Percentiles rank a stretch among this genome's conserved stretches.
Conservation (phyloP, 1,140 invertebrate genomes). For the Laupala kohalensis region DNA sequence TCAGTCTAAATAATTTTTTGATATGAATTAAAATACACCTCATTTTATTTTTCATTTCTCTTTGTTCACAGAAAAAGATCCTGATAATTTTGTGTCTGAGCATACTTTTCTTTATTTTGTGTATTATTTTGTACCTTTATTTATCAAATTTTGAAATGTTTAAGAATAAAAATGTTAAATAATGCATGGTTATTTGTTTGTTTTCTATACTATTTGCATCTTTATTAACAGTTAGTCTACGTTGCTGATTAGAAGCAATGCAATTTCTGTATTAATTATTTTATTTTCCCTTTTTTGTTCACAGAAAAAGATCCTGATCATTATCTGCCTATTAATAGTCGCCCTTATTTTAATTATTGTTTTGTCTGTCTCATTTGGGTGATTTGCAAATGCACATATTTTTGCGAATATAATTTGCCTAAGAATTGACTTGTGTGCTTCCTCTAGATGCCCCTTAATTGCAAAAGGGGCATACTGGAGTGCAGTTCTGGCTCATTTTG, state of each 20-base stretch:
- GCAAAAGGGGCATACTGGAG: background rate
- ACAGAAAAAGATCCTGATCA: slow-evolving; percentile 76
- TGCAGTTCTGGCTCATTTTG: background rate
- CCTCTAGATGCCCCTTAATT: background rate
- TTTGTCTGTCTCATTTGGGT: slow-evolving; percentile 35
- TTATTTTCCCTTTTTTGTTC: slow-evolving; percentile 45
- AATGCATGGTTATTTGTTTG: no score
- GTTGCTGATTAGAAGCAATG: no score
- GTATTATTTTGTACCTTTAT: slow-evolving; percentile 58
- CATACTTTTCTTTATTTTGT: slow-evolving; percentile 55
- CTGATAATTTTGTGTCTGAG: background rate
- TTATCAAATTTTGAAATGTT: no score
- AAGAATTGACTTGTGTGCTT: background rate
- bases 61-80: background rate
- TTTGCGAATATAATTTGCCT: background rate
- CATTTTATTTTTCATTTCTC: background rate
- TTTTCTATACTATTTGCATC: no score
- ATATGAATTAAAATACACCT: background rate
- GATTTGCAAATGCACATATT: slow-evolving; percentile 5
- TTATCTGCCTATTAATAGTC: slow-evolving; percentile 62
- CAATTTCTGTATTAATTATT: no score
- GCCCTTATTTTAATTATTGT: slow-evolving; percentile 61
- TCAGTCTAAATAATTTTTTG: no score
- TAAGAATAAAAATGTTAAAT: no score
- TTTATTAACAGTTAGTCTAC: no score